Evolutionary conservation across 2,113 vertebrate genomes (phyloP).

Genomic region (Fulica atra): DNA sequence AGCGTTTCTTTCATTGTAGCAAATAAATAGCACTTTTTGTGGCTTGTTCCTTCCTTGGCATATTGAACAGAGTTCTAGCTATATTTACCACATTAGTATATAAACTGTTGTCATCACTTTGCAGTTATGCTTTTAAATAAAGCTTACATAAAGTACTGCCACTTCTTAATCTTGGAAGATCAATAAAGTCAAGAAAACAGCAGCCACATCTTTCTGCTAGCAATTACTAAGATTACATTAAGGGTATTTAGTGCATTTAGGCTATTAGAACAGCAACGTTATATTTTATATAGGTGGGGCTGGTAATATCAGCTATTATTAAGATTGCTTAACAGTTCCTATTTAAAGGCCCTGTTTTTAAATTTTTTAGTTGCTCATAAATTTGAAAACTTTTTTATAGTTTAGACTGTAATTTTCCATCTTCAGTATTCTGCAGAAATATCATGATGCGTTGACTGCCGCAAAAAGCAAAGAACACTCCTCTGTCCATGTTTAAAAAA

Average conservation of each 20-base stretch:
- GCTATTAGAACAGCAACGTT: constrained; percentile 37
- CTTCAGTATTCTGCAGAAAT: background rate
- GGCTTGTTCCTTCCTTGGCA: constrained; percentile 28
- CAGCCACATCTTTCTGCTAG: constrained; percentile 21
- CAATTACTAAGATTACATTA: constrained; percentile 37
- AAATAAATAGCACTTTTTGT: constrained; percentile 12
- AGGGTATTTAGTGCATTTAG: constrained; percentile 41
- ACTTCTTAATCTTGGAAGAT: constrained; percentile 42
- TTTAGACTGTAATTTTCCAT: constrained; percentile 20
- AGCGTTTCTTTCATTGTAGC: background rate
- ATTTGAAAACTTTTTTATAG: background rate
- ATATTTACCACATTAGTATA: constrained; percentile 50
- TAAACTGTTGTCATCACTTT: constrained; percentile 54
- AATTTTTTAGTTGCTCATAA: background rate
- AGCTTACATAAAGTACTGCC: constrained; percentile 49
- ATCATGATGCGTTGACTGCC: background rate
- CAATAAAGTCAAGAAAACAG: constrained; percentile 46
- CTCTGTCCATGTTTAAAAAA: background rate
- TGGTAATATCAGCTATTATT: constrained; percentile 29
- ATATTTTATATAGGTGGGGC: constrained; percentile 57
- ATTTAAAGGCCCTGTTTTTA: constrained; percentile 11
- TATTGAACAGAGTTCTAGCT: constrained; percentile 18
- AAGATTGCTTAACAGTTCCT: constrained; percentile 35
- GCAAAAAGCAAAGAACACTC: background rate
- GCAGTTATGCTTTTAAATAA: constrained; percentile 63